Base-by-base conservation (phyloP, 1,140 invertebrate species). In the Eurosta solidaginis region DNA sequence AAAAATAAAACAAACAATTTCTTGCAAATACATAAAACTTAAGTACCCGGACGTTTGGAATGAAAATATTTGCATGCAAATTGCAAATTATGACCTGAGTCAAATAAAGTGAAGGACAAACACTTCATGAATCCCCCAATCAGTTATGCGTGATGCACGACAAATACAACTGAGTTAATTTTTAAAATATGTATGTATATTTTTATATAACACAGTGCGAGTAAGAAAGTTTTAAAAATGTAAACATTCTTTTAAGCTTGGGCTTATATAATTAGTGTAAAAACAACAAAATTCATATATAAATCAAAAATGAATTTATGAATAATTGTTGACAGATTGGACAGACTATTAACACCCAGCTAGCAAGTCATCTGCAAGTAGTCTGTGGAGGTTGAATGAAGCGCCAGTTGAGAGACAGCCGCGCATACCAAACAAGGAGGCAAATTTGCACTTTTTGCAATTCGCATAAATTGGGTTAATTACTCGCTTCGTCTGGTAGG, bases 401-500 rank as follows among this genome's bases (percentile, higher is more conserved):
- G n/a, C n/a, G 25, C 50, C 50, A 54, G 27, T 33, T 10, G 54
- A n/a, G 27, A 17, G n/a, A n/a, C n/a, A 25, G 54, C 54, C 33
- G 27, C 17, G 29, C 54, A 33, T 17, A 59, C 54, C 54, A 59
- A 59, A 59, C 54, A 59, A 59, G 54, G 29, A 25, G 27, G 54
- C 17, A 33, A 29, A 25, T 59, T 33, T 36, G n/a, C 54, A 25
- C 29, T 59, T 59, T 59, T 59, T 4, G 54, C 54, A 33, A 59
- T 33, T 2, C 27, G 3, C 27, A 59, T 29, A 59, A 59, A 59
- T 59, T 59, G 54, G 54, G 54, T 59, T 59, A 59, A 59, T 59
- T 59, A 59, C 54, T 59, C 54, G 54, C 54, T 59, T 59, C 54
- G 54, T 14, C 33, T 33, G 27, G 33, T 33, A 59, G 54, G 54